Conservation (phyloP, 2,113 vertebrate species). For the Aepyceros melampus region DNA sequence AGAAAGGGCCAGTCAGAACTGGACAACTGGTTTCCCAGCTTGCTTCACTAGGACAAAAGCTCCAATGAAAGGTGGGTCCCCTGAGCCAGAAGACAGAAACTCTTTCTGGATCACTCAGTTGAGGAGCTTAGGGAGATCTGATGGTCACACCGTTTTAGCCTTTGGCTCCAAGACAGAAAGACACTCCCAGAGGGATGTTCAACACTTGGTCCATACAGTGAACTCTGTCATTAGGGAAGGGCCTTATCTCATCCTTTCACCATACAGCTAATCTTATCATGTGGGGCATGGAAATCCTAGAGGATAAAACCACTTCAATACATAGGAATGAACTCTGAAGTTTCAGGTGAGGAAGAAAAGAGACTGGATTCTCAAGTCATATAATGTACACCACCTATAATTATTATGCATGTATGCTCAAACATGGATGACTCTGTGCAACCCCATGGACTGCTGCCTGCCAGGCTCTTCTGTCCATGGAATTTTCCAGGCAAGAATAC, state of each 20-base stretch:
- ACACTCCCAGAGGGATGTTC: not conserved
- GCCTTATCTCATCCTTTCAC: not conserved
- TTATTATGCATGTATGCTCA: not conserved
- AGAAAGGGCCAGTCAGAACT: not conserved
- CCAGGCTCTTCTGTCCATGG: not conserved
- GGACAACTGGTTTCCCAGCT: not conserved
- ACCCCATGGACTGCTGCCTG: not conserved
- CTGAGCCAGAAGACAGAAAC: not conserved
- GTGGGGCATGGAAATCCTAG: not conserved
- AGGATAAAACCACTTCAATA: not conserved
- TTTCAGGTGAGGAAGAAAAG: not conserved
- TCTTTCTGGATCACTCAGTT: not conserved
- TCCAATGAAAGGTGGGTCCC: not conserved
- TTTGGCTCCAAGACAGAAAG: not conserved
- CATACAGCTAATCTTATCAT: not conserved
- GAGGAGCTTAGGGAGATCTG: not conserved
- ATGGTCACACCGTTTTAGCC: not conserved
- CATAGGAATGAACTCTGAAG: not conserved
- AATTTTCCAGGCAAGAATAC: not conserved
- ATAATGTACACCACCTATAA: not conserved
- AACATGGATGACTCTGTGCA: not conserved
- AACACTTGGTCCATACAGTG: not conserved
- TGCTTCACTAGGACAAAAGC: not conserved
- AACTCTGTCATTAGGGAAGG: not conserved
- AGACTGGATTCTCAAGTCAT: not conserved